Evolutionary conservation across 1,140 invertebrate genomes (phyloP), one percentile per base, ranked within the genome.

Genomic region (Drosophila pruinosa): DNA sequence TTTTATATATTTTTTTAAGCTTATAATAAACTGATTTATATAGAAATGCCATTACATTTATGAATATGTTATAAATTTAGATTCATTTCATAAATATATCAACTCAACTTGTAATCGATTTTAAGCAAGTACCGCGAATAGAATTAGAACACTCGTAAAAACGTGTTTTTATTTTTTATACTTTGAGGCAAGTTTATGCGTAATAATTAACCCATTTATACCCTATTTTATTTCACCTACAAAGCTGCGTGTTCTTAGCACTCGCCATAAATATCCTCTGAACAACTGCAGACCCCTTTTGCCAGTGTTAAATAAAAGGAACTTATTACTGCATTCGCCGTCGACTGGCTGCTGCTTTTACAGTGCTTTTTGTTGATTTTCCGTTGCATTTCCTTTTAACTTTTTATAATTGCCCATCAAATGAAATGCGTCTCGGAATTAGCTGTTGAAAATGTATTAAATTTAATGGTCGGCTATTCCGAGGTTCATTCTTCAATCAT

Each of bases 321-420:
- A 47, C 21, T 47, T 14, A 47, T 26, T 47, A 22, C 21, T 45
- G 21, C 12, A 21, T 22, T 19, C 41, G 8, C 4, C 14, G 4
- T 41, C 4, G 2, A 19, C 17, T 17, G 17, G 10, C 4, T n/a
- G 10, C 17, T 45, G 21, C 43, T 14, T 12, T 22, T 14, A n/a
- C 31, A n/a, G 3, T n/a, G 38, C 8, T 28, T 41, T 17, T 10
- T 24, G 19, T 1, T n/a, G 31, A 22, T 28, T 62, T 52, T 39
- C 34, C 34, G 34, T n/a, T 36, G 58, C 34, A 39, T 52, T 64
- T 65, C 19, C 10, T 22, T 15, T n/a, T 10, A 58, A 15, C 17
- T 19, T 21, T 45, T 15, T 17, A 21, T 67, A 59, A 67, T 48
- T 69, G 21, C 14, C 39, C 26, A 45, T 64, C 8, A 39, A 41